Evolutionary conservation across 2,797 vertebrate genomes (phyloP).

Genomic region (Myotis myotis): DNA sequence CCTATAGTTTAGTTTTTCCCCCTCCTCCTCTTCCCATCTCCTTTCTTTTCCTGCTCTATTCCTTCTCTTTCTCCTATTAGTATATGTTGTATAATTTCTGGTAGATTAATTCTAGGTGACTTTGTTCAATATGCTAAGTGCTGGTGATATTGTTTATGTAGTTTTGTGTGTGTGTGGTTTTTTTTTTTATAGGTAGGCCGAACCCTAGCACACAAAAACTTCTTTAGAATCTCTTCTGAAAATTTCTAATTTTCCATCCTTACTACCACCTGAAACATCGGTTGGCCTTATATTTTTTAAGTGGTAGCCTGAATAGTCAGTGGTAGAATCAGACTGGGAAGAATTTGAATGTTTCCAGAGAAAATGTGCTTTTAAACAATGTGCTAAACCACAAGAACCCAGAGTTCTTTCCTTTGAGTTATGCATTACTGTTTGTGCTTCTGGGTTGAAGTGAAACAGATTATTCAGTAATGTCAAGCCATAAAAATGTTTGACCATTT

Average conservation of each 20-base stretch:
- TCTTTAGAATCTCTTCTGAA: slow-evolving; percentile 46
- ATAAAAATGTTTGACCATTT: slow-evolving; percentile 20
- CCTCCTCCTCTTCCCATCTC: neutral
- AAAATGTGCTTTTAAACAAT: slow-evolving; percentile 46
- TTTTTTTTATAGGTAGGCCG: neutral
- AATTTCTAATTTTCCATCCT: slow-evolving; percentile 28
- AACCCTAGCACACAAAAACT: neutral
- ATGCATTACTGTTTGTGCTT: neutral
- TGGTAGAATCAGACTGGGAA: slow-evolving; percentile 15
- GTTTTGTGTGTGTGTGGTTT: neutral
- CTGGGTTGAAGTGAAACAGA: slow-evolving; percentile 48
- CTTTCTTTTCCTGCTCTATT: neutral
- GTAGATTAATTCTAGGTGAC: neutral
- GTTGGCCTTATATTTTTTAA: slow-evolving; percentile 49
- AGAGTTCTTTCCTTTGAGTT: slow-evolving; percentile 47
- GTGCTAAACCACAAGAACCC: slow-evolving; percentile 37
- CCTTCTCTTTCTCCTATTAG: neutral
- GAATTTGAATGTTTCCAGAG: slow-evolving; percentile 47
- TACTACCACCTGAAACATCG: neutral
- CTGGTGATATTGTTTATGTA: neutral
- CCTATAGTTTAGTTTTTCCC: neutral
- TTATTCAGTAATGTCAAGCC: slow-evolving; percentile 32
- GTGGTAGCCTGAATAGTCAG: slow-evolving; percentile 17
- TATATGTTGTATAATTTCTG: neutral
- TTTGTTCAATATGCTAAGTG: neutral